Percentiles rank a stretch among this genome's conserved stretches.
phyloP scores from a whole-genome alignment of 2,797 vertebrate species.

The Platalea minor region DNA sequence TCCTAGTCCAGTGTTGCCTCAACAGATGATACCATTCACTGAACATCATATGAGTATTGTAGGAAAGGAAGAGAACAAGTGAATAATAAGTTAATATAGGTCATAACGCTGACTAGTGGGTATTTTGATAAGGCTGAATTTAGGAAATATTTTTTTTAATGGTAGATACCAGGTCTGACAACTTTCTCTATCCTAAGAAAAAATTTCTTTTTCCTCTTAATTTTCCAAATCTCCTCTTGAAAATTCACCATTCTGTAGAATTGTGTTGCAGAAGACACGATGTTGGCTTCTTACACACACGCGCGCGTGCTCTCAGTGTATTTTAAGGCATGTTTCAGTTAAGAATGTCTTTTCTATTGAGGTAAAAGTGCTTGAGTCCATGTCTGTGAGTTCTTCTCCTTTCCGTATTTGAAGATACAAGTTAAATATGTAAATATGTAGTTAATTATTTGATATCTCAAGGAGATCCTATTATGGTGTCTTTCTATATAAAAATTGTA shows the following conservation, averaged over 20 bases:
- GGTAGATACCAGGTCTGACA: not conserved
- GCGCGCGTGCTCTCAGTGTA: not conserved
- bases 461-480: not conserved
- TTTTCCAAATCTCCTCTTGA: not conserved
- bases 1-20: not conserved
- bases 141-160: not conserved
- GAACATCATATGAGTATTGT: not conserved
- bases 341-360: not conserved
- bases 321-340: not conserved
- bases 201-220: not conserved
- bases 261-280: not conserved
- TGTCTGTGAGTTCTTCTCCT: not conserved
- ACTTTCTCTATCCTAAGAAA: not conserved
- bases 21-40: not conserved
- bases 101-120: not conserved
- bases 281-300: not conserved
- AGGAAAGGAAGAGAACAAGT: not conserved
- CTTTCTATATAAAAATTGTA: not conserved
- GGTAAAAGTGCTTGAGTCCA: not conserved
- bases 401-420: not conserved
- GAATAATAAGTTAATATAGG: not conserved
- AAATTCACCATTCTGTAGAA: not conserved
- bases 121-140: not conserved
- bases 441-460: not conserved
- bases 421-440: not conserved